Conservation (phyloP, 1,140 invertebrate genomes). For the Nasonia vitripennis region DNA sequence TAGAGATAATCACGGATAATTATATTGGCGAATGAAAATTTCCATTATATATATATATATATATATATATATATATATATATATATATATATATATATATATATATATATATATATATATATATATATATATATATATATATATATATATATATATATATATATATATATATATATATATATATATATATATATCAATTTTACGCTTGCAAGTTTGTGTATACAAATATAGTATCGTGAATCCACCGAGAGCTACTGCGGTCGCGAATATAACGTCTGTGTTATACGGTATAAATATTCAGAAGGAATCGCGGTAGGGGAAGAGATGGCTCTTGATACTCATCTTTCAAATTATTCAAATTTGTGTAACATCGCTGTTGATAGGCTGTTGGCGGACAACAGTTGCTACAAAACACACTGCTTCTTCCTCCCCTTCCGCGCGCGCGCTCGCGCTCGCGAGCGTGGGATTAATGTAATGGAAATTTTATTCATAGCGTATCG, state of each 20-base stretch:
- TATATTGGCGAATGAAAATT: too few species aligned
- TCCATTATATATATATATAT: too few species aligned
- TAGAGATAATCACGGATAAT: too few species aligned
- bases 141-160: too few species aligned
- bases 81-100: too few species aligned
- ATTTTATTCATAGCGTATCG: slow-evolving; percentile 46
- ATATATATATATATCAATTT: too few species aligned
- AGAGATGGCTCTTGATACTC: slow-evolving; percentile 5
- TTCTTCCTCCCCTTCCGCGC: not conserved
- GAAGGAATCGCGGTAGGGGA: not conserved
- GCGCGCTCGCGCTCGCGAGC: not conserved
- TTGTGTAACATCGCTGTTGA: slow-evolving; percentile 10
- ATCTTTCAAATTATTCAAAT: slow-evolving; percentile 40
- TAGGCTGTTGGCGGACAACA: slow-evolving; percentile 19
- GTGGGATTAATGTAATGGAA: slow-evolving; percentile 46
- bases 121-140: too few species aligned
- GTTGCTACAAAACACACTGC: slow-evolving; percentile 13
- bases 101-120: too few species aligned
- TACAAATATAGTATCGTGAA: too few species aligned
- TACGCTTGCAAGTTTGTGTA: too few species aligned
- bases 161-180: too few species aligned
- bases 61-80: too few species aligned
- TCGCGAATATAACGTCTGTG: not conserved
- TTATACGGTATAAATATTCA: slow-evolving; percentile 25
- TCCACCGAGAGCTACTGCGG: not conserved